Conservation (phyloP, 2,797 vertebrate genomes). For the Sebastes alutus region DNA sequence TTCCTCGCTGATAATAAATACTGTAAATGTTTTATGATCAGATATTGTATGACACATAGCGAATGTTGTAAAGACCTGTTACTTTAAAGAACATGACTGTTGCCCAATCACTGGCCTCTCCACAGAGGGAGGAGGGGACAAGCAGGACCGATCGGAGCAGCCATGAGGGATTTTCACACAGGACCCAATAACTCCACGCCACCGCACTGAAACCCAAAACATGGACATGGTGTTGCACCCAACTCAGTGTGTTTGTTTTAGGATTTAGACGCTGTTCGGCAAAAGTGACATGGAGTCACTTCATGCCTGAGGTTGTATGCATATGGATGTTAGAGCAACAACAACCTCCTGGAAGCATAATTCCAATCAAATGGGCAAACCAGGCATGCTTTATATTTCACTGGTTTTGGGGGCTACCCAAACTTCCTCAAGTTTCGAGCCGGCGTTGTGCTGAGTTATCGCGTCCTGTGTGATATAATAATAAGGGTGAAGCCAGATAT, state of each 20-base stretch:
- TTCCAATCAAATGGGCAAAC: neutral
- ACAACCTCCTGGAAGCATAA: neutral
- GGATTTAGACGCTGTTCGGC: accelerated
- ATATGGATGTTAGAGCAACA: neutral
- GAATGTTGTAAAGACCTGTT: neutral
- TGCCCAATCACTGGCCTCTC: slow-evolving; percentile 68
- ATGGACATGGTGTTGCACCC: neutral
- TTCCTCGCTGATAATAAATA: neutral
- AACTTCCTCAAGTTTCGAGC: neutral
- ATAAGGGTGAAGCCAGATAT: slow-evolving; percentile 39
- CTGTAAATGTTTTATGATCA: neutral
- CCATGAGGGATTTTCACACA: slow-evolving; percentile 42
- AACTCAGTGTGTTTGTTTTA: neutral
- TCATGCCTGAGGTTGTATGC: neutral
- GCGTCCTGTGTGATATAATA: slow-evolving; percentile 49
- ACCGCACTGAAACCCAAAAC: neutral
- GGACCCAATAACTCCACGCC: slow-evolving; percentile 32
- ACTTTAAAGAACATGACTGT: slow-evolving; percentile 30
- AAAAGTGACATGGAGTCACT: neutral
- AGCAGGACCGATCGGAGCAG: slow-evolving; percentile 48
- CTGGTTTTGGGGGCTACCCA: neutral
- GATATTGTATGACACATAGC: neutral
- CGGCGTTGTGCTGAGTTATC: slow-evolving; percentile 2
- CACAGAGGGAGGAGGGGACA: slow-evolving; percentile 17
- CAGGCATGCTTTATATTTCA: neutral